These are phyloP conservation scores for Laticauda laticaudata DNA, from an alignment of 2,113 vertebrate genomes.

Conservation along the genomic window DNA sequence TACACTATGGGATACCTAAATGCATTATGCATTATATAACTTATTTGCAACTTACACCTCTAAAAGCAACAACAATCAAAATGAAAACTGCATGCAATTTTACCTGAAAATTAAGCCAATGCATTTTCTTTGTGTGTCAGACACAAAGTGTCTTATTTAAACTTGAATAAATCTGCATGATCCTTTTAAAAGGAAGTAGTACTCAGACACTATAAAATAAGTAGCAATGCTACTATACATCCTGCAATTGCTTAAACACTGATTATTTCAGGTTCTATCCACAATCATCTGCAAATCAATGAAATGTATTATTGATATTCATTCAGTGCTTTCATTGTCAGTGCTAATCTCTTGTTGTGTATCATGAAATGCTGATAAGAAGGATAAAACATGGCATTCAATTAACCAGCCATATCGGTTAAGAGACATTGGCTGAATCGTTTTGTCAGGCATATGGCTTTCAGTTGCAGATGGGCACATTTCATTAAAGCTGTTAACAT, in stretches of 20 bases:
- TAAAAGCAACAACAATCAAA: neutral
- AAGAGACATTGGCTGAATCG: constrained; percentile 35
- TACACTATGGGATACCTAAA: neutral
- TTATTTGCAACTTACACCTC: neutral
- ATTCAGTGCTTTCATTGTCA: constrained; percentile 51
- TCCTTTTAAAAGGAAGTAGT: constrained; percentile 23
- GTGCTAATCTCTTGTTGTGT: constrained; percentile 39
- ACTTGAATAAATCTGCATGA: neutral
- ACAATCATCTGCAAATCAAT: constrained; percentile 41
- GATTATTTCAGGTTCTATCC: constrained; percentile 31
- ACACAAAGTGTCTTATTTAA: neutral
- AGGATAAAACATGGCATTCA: constrained; percentile 51
- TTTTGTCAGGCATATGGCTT: constrained; percentile 36
- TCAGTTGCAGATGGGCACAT: constrained; percentile 1
- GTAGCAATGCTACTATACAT: constrained; percentile 16
- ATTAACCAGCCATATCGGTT: constrained; percentile 60
- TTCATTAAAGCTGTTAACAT: constrained; percentile 42
- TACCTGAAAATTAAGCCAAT: neutral
- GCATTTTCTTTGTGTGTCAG: neutral
- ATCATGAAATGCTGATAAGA: constrained; percentile 50
- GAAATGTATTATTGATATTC: constrained; percentile 50
- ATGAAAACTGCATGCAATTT: neutral
- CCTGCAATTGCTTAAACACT: constrained; percentile 31
- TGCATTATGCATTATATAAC: neutral
- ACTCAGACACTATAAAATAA: constrained; percentile 20